Evolutionary conservation across 2,888 invertebrate genomes (phyloP), one percentile per base, ranked within the genome.

Genomic region (Steinernema carpocapsae): DNA sequence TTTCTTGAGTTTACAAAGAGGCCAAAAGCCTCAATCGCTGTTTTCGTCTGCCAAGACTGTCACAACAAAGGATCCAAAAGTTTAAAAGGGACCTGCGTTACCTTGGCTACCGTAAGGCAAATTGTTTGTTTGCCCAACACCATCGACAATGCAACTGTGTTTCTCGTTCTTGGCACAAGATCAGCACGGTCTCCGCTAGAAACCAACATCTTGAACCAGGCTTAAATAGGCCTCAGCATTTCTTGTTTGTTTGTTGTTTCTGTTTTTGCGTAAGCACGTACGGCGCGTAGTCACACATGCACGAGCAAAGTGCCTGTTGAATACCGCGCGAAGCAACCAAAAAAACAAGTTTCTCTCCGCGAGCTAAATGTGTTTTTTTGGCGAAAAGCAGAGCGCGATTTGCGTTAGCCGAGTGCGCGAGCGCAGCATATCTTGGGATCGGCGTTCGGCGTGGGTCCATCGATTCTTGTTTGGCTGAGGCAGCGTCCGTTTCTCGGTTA

Each of bases 261-360:
- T 64, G 64, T 64, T 32, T 17, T 64, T 26, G 24, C 64, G 29
- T 19, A 22, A 19, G 56, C 22, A 56, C 56, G 26, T 6, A 26
- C 37, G 37, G 12, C 29, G 64, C 29, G 32, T 64, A 24, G 64
- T 64, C 64, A 64, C 64, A 64, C 32, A 64, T 64, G 32, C 64
- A 64, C 64, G 64, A 64, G 64, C 64, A 64, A 64, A 64, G 64
- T 64, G 64, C 64, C 64, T 64, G 24, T 32, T 64, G 64, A 64
- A 17, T 64, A 37, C 37, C 64, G 64, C 64, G 64, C 64, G 37
- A 64, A 64, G 64, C 64, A 17, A 14, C 29, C 56, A n/a, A 37
- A 64, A 64, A 64, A 64, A 64, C 64, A 64, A 64, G 64, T 64
- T 64, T 64, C 64, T 4, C 56, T n/a, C 32, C 37, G 64, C 4